Evolutionary conservation across 2,113 vertebrate genomes (phyloP).

Genomic region (Eudyptes chrysolophus): DNA sequence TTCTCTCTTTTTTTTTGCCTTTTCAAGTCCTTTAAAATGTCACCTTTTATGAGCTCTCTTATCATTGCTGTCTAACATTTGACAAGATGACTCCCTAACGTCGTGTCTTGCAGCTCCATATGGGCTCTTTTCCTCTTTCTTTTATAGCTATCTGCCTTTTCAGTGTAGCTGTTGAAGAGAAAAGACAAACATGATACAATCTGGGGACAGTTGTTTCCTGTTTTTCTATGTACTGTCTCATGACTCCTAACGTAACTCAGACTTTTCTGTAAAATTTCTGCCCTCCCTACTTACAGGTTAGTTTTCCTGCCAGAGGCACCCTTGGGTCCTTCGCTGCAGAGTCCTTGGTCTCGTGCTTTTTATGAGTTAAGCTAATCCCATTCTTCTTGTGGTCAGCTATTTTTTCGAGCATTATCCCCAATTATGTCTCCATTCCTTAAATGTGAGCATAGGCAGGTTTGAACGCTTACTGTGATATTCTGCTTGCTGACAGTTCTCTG

Average conservation of each 20-base stretch:
- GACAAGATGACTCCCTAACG: not conserved
- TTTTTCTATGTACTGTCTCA: not conserved
- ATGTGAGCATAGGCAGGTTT: not conserved
- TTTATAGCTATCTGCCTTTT: not conserved
- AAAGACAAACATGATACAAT: not conserved
- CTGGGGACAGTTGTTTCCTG: not conserved
- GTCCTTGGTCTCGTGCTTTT: not conserved
- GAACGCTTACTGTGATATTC: not conserved
- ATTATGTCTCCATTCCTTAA: not conserved
- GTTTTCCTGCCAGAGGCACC: not conserved
- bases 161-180: not conserved
- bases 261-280: not conserved
- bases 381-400: not conserved
- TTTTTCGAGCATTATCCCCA: not conserved
- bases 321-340: not conserved
- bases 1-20: not conserved
- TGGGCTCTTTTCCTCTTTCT: not conserved
- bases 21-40: not conserved
- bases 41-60: not conserved
- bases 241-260: not conserved
- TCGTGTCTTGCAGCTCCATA: not conserved
- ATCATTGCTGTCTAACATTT: not conserved
- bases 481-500: not conserved
- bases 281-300: not conserved
- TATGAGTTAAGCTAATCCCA: not conserved